Evolutionary conservation across 2,888 invertebrate species (phyloP).

Genomic region (Lapara coniferarum): DNA sequence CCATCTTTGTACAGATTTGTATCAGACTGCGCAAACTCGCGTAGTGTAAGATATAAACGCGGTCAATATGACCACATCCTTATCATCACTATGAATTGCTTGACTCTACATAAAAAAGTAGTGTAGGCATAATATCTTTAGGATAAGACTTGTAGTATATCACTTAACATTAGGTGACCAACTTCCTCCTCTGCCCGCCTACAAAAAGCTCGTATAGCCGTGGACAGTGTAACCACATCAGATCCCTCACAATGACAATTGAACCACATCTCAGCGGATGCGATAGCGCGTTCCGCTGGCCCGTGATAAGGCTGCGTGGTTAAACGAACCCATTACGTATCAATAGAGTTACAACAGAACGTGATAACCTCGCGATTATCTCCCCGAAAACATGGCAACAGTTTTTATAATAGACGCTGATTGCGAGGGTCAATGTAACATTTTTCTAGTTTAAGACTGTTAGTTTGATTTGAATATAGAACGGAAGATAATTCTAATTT

Average conservation of each 20-base stretch:
- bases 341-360: slow-evolving; percentile 30
- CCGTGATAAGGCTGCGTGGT: slow-evolving; percentile 44
- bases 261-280: slow-evolving; percentile 23
- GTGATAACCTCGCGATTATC: slow-evolving; percentile 28
- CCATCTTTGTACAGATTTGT: too few species aligned
- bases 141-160: too few species aligned
- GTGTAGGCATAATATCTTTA: too few species aligned
- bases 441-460: slow-evolving; percentile 47
- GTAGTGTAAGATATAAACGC: too few species aligned
- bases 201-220: not conserved
- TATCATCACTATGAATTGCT: too few species aligned
- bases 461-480: not conserved
- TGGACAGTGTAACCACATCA: not conserved
- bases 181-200: too few species aligned
- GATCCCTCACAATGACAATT: slow-evolving; percentile 7
- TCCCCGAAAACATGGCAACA: slow-evolving; percentile 30
- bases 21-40: too few species aligned
- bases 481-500: too few species aligned
- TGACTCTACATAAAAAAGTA: too few species aligned
- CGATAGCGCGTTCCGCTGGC: slow-evolving; percentile 62
- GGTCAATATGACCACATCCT: too few species aligned
- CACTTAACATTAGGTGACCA: too few species aligned
- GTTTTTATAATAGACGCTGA: slow-evolving; percentile 29
- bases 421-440: slow-evolving; percentile 37
- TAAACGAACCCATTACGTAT: slow-evolving; percentile 66